Conservation (phyloP, 2,113 vertebrate species). For the Onychostruthus taczanowskii region DNA sequence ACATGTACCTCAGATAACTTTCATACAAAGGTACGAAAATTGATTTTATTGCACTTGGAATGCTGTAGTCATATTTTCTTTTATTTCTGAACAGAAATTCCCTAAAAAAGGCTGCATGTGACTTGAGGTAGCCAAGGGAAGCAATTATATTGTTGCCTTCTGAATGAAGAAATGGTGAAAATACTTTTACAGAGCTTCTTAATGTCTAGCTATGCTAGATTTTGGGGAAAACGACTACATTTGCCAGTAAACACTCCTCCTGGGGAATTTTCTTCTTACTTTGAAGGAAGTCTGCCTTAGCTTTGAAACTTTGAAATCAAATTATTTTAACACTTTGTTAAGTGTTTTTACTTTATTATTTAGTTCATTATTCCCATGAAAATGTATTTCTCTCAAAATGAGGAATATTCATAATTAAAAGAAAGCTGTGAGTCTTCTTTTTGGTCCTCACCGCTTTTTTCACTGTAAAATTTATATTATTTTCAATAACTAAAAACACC, state of each 20-base stretch:
- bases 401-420: background rate
- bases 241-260: background rate
- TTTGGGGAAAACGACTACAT: background rate
- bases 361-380: background rate
- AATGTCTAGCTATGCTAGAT: background rate
- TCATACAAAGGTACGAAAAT: background rate
- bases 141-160: background rate
- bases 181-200: background rate
- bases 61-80: background rate
- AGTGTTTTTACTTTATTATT: background rate
- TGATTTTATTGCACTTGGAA: background rate
- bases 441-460: background rate
- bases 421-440: background rate
- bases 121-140: background rate
- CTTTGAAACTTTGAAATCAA: background rate
- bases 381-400: background rate
- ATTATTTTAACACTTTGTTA: background rate
- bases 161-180: background rate
- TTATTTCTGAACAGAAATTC: background rate
- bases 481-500: background rate
- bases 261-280: background rate
- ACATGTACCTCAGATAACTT: background rate
- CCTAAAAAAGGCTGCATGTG: background rate
- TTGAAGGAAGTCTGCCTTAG: background rate
- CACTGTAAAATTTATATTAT: background rate